Evolutionary conservation across 2,797 vertebrate genomes (phyloP).

Genomic region (Molossus molossus): DNA sequence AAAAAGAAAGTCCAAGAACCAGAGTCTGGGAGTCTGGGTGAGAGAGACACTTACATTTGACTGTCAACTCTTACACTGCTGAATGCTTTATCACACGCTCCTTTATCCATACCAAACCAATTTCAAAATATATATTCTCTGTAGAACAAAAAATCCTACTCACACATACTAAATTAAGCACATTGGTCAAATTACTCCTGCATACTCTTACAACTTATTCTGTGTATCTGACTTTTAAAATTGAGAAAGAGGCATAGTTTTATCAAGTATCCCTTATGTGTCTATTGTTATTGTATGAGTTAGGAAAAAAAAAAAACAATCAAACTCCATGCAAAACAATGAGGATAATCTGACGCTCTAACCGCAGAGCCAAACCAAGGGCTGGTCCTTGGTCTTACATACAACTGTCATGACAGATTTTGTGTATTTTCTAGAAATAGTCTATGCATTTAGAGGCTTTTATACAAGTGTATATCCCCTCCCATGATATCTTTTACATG

Average conservation of each 20-base stretch:
- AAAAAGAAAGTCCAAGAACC: too few species aligned
- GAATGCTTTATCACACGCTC: not conserved
- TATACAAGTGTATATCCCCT: not conserved
- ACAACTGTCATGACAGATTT: not conserved
- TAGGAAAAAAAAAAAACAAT: not conserved
- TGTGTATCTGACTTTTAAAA: not conserved
- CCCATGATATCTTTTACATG: not conserved
- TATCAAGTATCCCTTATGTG: not conserved
- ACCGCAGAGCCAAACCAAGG: too few species aligned
- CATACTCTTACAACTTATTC: not conserved
- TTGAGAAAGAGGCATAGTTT: not conserved
- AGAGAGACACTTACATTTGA: slow-evolving; percentile 17
- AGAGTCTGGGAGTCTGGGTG: not conserved
- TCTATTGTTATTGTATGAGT: not conserved
- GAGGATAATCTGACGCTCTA: not conserved
- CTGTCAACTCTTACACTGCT: not conserved
- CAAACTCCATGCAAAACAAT: not conserved
- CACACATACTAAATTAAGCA: slow-evolving; percentile 14
- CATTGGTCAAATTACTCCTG: not conserved
- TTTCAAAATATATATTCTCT: slow-evolving; percentile 1
- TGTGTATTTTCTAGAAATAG: not conserved
- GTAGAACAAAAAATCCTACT: not conserved
- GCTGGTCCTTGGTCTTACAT: not conserved
- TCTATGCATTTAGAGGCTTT: not conserved
- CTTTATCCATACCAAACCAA: slow-evolving; percentile 1